Conservation (phyloP, 1,140 invertebrate genomes). For the roundworm (Caenorhabditis elegans) region DNA sequence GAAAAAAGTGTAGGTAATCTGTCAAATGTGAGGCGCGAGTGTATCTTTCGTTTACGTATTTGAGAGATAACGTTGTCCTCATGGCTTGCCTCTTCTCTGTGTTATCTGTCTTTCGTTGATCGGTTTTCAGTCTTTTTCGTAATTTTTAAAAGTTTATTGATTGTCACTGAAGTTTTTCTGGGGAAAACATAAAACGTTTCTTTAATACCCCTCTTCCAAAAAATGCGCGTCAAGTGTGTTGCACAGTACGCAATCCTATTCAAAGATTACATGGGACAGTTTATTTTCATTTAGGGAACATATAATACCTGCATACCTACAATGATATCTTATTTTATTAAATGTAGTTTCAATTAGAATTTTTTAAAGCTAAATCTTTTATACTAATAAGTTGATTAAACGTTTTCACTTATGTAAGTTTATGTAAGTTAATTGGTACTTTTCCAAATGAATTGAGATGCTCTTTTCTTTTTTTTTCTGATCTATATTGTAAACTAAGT, state of each 20-base stretch:
- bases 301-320: too few relatives aligned
- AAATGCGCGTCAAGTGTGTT: background rate
- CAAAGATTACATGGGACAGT: too few relatives aligned
- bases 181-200: background rate
- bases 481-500: too few relatives aligned
- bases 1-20: background rate
- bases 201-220: background rate
- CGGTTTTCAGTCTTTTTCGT: background rate
- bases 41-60: conserved; percentile 3
- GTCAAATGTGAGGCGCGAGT: conserved; percentile 1
- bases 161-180: background rate
- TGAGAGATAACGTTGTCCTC: conserved; percentile 1
- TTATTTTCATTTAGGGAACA: too few relatives aligned
- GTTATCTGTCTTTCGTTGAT: background rate
- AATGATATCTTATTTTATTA: too few relatives aligned
- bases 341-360: too few relatives aligned
- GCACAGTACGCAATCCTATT: background rate
- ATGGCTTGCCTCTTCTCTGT: background rate
- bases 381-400: too few relatives aligned
- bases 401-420: too few relatives aligned
- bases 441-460: too few relatives aligned
- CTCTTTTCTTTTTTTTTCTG: too few relatives aligned
- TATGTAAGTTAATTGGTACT: too few relatives aligned
- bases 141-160: background rate
- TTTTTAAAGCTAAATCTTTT: too few relatives aligned